Base-by-base conservation (phyloP, 2,113 vertebrate genomes). In the Alligator sinensis region DNA sequence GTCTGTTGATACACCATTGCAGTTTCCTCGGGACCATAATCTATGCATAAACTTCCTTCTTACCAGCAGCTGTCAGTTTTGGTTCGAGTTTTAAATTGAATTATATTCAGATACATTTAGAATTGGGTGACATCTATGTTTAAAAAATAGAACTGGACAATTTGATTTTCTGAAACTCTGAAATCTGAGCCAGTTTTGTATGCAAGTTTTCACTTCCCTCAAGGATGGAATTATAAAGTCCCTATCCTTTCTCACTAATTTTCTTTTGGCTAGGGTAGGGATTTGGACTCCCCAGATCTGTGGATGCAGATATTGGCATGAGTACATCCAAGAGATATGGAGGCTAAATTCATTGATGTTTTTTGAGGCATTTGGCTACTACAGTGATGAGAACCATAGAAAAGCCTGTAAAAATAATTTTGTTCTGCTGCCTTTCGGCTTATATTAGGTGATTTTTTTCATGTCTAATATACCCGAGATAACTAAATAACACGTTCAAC, bases 211-310 rank as follows among this genome's bases (percentile, higher is more conserved):
- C 24, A 28, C 47, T 88, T 77, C 47, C 27, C 84, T 84, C 18
- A 82, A 72, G n/a, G 59, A 47, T 3, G 24, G 30, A 18, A 78
- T 3, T 27, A 72, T 9, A 38, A 82, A 84, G 66, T 72, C 22
- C 0, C 7, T 25, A 61, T 54, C 22, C 0, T 0, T 38, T 34
- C 34, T 21, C 19, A 72, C 68, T 60, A 2, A 17, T 83, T 82
- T 90, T 77, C 30, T 77, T 77, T 11, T 58, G 5, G 3, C 54
- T 86, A 47, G 64, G 66, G 59, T 77, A 21, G 19, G 30, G 30
- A 70, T 30, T 70, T 10, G 18, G 19, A 80, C 57, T 54, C 0
- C 0, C 17, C 55, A 59, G 19, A 18, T 5, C 30, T 60, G 19
- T 59, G 75, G 57, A 86, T 6, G 57, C 66, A 68, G 27, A 1